Evolutionary conservation across 2,888 invertebrate genomes (phyloP), one percentile per base, ranked within the genome.

Genomic region (Syrista parreyssii): DNA sequence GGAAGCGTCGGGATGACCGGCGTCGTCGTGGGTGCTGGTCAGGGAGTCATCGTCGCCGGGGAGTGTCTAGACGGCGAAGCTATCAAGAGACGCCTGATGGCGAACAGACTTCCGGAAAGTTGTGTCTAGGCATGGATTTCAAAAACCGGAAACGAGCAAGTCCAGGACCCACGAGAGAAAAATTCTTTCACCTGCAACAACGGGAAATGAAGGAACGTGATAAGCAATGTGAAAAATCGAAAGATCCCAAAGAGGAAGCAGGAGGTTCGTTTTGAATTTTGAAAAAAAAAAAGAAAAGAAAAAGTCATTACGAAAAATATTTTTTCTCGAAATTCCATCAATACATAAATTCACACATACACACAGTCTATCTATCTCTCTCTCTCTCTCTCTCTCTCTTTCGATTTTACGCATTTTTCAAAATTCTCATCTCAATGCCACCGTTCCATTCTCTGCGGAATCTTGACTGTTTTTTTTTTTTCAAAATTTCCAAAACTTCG

Each of bases 41-140:
- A 88, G 35, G 90, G 90, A 40, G 91, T 91, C 76, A 86, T 90
- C 77, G 89, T 91, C 35, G 91, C 90, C 12, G 90, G 93, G 81
- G 93, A 93, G 86, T 90, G 91, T 87, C 94, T 96, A 88, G 96
- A 96, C 92, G 97, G 97, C 78, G 95, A 96, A 91, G 96, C 96
- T 88, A 97, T 97, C 92, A 97, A 97, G 92, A 96, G 97, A 92
- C 95, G 96, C 89, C 94, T 97, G 82, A 96, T 97, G 93, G 96
- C 97, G 88, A 96, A 96, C 91, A 95, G 97, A 90, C 95, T 97
- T 90, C 97, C 97, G 73, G 97, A 97, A 92, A 97, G 96, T 91
- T 97, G 97, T 92, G 97, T 97, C 88, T 97, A 96, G 95, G 55
- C 55, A 55, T 6, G 55, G 23, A 55, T 23, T 23, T 55, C 2